phyloP scores from a whole-genome alignment of 2,113 vertebrate species.

The Nothoprocta pentlandii region DNA sequence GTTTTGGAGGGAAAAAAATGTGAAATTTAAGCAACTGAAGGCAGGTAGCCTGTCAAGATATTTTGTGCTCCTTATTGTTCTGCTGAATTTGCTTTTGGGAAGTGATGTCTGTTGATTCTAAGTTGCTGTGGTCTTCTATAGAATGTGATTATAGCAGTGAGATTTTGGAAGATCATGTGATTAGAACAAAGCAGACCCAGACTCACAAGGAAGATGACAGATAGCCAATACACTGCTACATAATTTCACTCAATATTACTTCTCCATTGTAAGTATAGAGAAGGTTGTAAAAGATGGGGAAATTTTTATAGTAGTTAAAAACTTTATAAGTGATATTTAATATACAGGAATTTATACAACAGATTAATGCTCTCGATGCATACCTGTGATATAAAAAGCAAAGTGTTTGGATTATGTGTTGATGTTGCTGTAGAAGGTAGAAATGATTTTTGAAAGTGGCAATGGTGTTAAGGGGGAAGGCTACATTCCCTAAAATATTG shows the following conservation, averaged over 20 bases:
- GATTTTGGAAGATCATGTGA: not conserved
- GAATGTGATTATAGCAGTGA: not conserved
- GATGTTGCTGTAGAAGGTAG: not conserved
- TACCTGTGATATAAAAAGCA: not conserved
- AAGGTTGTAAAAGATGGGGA: not conserved
- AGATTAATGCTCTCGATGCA: not conserved
- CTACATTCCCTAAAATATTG: not conserved
- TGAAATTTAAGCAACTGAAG: not conserved
- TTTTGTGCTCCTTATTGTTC: not conserved
- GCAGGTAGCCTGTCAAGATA: not conserved
- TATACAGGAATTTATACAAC: not conserved
- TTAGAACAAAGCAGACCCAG: not conserved
- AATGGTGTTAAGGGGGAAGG: not conserved
- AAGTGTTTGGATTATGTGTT: not conserved
- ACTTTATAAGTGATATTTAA: not conserved
- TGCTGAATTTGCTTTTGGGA: not conserved
- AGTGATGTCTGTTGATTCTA: fast-evolving
- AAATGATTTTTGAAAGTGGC: not conserved
- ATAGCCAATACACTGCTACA: not conserved
- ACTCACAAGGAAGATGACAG: not conserved
- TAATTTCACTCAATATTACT: not conserved
- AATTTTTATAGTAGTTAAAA: not conserved
- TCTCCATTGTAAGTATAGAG: not conserved
- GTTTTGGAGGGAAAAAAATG: not conserved
- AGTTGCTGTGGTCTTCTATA: not conserved